phyloP scores from a whole-genome alignment of 2,888 invertebrate genomes.

The Sturmia bella region DNA sequence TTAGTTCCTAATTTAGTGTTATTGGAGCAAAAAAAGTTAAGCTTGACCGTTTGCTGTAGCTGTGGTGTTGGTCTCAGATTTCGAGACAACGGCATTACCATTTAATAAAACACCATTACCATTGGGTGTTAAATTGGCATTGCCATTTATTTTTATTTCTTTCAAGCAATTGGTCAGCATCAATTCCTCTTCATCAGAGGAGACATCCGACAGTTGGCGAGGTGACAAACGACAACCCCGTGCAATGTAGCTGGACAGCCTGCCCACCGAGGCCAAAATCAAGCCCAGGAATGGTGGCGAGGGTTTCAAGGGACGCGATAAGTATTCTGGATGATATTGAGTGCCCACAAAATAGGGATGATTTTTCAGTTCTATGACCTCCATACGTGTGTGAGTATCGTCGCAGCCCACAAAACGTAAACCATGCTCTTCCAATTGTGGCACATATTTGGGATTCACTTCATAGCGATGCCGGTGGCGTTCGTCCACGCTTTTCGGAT shows the following conservation, averaged over 20 bases:
- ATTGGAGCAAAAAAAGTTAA: constrained; percentile 20
- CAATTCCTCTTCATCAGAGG: constrained; percentile 83
- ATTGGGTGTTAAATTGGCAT: constrained; percentile 32
- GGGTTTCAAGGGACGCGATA: constrained; percentile 94
- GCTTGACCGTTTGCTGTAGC: constrained; percentile 26
- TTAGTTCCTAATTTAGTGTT: background rate
- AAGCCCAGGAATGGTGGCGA: constrained; percentile 98
- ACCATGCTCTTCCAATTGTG: constrained; percentile 89
- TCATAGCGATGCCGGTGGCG: constrained; percentile 98
- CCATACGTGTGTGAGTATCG: constrained; percentile 93
- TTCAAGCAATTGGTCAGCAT: constrained; percentile 37
- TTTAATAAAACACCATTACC: constrained; percentile 26
- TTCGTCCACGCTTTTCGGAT: constrained; percentile 91
- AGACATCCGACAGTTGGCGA: constrained; percentile 88
- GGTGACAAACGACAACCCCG: constrained; percentile 90
- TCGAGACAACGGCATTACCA: constrained; percentile 40
- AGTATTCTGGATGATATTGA: constrained; percentile 99
- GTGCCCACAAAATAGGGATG: constrained; percentile 98
- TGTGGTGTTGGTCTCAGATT: constrained; percentile 8
- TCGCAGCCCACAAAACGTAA: constrained; percentile 95
- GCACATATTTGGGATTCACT: constrained; percentile 94
- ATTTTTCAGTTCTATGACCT: constrained; percentile 91
- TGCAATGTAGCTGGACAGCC: constrained; percentile 87
- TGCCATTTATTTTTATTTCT: constrained; percentile 64
- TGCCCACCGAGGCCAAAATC: constrained; percentile 93